Conservation (phyloP, 2,797 vertebrate genomes). For the Odontamblyopus rebecca region DNA sequence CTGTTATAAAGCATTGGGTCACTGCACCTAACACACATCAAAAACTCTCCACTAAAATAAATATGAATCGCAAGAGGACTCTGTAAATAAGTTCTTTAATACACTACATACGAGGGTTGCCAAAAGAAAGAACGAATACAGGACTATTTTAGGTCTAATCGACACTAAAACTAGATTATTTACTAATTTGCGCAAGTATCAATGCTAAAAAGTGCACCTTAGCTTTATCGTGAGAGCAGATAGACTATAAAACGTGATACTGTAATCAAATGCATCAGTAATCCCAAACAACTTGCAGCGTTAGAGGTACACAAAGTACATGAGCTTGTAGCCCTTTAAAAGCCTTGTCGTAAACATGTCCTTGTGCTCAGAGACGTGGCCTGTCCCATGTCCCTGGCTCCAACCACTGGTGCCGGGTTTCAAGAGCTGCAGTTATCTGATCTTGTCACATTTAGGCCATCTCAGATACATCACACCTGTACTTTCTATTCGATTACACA, state of each 20-base stretch:
- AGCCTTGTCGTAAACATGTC: neutral
- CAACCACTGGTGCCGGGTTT: neutral
- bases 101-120: too few species aligned
- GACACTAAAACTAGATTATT: too few species aligned
- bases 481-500: neutral
- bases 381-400: neutral
- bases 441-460: neutral
- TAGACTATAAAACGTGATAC: neutral
- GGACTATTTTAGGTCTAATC: too few species aligned
- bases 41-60: neutral
- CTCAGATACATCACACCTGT: neutral
- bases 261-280: neutral
- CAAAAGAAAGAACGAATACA: too few species aligned
- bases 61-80: neutral
- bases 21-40: neutral
- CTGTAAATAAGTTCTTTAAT: too few species aligned
- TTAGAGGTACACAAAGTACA: neutral
- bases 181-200: too few species aligned
- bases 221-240: too few species aligned
- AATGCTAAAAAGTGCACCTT: too few species aligned
- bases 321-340: neutral
- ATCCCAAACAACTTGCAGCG: neutral
- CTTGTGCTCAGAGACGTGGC: neutral
- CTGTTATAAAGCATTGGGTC: neutral
- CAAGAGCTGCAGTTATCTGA: conserved; percentile 1